Evolutionary conservation across 2,113 vertebrate species (phyloP), one percentile per base, ranked within the genome.

Genomic region (Rana temporaria): DNA sequence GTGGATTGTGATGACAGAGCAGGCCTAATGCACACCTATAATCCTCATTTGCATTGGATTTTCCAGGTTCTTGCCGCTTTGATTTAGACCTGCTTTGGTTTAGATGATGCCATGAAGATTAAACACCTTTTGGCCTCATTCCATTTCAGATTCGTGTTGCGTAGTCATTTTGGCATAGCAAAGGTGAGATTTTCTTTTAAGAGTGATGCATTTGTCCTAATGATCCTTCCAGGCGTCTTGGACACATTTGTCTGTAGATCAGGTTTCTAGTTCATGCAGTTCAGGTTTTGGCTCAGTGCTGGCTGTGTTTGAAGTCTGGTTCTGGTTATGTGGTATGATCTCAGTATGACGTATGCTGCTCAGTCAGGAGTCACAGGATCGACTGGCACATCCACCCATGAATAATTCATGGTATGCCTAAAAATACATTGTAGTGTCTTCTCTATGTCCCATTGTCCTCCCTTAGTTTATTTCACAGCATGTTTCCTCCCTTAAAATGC

Each of bases 391-490:
- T 77, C 82, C 66, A 77, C 42, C 74, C 73, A 77, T 84, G 56
- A 77, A 77, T 84, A 63, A 78, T 78, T 84, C 63, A 82, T 57
- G 30, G 19, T 19, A 16, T 56, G 57, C 73, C 80, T 82, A 82
- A 74, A 82, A 82, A 74, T 74, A 74, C 59, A 81, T 81, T 19
- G 11, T 81, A 60, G 59, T 72, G 19, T 38, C 42, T 81, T 81
- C 4, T 70, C 38, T 81, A 69, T 73, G 60, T 64, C 57, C 68
- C 69, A 72, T 56, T 63, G 42, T 73, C 79, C 69, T 64, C 57
- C 42, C 57, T 42, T 53, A 30, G 42, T 38, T 30, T 67, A 30
- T 26, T 55, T 59, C 53, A 52, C 81, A 48, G 4, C 30, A 24
- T 48, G 53, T 59, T 18, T 26, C 72, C 66, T 65, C 24, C 79